Conservation (phyloP, 2,888 invertebrate genomes). For the Mesorhabditis belari region DNA sequence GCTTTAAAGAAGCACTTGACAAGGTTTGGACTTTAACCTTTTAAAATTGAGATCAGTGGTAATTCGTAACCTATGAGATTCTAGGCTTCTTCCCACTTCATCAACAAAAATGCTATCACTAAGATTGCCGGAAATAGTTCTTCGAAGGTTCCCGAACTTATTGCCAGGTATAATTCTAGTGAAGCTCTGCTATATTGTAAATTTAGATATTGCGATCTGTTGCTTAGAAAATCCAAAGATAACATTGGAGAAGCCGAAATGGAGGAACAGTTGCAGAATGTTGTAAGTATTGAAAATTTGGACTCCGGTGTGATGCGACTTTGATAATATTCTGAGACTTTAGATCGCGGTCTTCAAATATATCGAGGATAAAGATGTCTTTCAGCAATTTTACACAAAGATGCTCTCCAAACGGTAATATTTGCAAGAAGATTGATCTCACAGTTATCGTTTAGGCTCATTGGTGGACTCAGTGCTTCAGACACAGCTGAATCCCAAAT, state of each 20-base stretch:
- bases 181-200: constrained; percentile 94
- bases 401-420: constrained; percentile 83
- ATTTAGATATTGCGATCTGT: constrained; percentile 82
- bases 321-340: constrained; percentile 37
- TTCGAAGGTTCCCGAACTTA: constrained; percentile 87
- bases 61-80: constrained; percentile 16
- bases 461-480: constrained; percentile 93
- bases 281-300: constrained; percentile 62
- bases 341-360: constrained; percentile 99
- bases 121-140: constrained; percentile 73
- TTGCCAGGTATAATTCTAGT: constrained; percentile 96
- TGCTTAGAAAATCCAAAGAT: constrained; percentile 91
- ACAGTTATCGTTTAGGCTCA: constrained; percentile 88
- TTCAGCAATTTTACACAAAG: constrained; percentile 98
- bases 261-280: constrained; percentile 95
- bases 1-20: constrained; percentile 75
- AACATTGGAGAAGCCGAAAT: constrained; percentile 97
- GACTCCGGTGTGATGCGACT: background rate
- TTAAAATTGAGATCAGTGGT: no score
- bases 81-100: constrained; percentile 89
- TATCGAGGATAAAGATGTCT: constrained; percentile 98
- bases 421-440: no score
- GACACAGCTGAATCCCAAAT: constrained; percentile 99
- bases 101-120: constrained; percentile 93
- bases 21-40: no score